A percentile compares a stretch with the other conserved stretches of the same genome.
phyloP scores from a whole-genome alignment of 2,113 vertebrate species.

The Sturnus vulgaris region DNA sequence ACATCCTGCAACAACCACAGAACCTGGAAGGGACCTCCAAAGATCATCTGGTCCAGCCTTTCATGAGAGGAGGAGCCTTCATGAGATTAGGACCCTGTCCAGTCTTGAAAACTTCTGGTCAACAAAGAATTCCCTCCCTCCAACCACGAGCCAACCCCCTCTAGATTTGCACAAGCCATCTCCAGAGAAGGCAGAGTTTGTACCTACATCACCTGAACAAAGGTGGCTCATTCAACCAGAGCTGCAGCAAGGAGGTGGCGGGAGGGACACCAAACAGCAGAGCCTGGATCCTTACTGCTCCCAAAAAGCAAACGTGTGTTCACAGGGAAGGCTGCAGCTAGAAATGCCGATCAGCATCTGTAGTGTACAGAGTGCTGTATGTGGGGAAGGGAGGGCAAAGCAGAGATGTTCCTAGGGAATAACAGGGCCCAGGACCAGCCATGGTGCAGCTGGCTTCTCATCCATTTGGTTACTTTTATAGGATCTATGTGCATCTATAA shows the following conservation, averaged over 20 bases:
- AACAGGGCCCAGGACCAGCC: neutral
- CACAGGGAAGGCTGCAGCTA: neutral
- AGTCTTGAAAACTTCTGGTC: neutral
- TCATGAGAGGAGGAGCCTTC: neutral
- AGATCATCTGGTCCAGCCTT: neutral
- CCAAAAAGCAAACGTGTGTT: neutral
- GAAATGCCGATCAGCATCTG: neutral
- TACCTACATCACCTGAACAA: neutral
- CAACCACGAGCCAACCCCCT: accelerated
- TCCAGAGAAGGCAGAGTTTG: neutral
- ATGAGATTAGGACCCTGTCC: neutral
- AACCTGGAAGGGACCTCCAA: neutral
- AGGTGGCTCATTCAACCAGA: neutral
- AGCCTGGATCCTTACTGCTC: neutral
- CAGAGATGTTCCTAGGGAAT: neutral
- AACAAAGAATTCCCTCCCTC: neutral
- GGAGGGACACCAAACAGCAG: neutral
- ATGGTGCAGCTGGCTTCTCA: neutral
- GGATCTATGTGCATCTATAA: neutral
- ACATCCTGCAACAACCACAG: neutral
- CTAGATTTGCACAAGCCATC: neutral
- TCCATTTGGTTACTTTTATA: neutral
- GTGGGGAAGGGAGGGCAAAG: neutral
- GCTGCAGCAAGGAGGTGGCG: accelerated
- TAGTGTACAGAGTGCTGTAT: neutral